Percentiles rank a stretch among this genome's conserved stretches.
phyloP scores from a whole-genome alignment of 2,888 invertebrate species.

The Elysia crispata region DNA sequence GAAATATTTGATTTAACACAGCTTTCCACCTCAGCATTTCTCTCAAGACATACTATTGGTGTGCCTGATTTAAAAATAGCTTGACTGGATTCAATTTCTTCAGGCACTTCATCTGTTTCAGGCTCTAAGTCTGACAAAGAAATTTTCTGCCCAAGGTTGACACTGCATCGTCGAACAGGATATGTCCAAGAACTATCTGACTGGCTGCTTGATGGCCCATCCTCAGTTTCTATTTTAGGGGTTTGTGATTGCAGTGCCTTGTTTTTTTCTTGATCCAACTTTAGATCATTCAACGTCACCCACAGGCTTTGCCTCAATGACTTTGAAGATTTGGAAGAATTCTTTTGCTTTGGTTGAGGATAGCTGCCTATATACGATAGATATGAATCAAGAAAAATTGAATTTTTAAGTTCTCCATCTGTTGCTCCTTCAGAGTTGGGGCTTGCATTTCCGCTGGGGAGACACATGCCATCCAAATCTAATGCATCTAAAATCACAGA shows the following conservation, averaged over 20 bases:
- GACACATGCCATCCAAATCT: no score
- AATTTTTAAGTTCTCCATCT: slow-evolving; percentile 21
- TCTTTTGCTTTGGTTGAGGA: background rate
- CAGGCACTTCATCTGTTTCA: no score
- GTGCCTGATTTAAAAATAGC: background rate
- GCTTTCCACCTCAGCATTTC: slow-evolving; percentile 1
- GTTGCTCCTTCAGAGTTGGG: background rate
- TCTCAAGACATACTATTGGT: slow-evolving; percentile 28
- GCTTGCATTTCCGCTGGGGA: background rate
- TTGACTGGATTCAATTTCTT: no score
- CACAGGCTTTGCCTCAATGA: slow-evolving; percentile 5
- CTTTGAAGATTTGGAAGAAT: background rate
- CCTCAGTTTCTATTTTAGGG: background rate
- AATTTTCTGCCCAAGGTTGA: slow-evolving; percentile 47
- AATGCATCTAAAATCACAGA: background rate
- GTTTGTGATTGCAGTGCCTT: background rate
- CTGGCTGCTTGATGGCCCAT: background rate
- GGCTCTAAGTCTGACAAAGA: slow-evolving; percentile 1
- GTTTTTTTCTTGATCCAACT: background rate
- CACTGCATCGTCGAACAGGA: slow-evolving; percentile 39
- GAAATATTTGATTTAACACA: slow-evolving; percentile 7
- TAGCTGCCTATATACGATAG: slow-evolving; percentile 46
- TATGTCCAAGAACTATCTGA: background rate
- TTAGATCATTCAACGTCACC: background rate
- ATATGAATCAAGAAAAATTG: slow-evolving; percentile 54